A percentile compares a stretch with the other conserved stretches of the same genome.
Evolutionary conservation across 2,888 invertebrate species (phyloP).

Genomic region (Agonopterix arenella): DNA sequence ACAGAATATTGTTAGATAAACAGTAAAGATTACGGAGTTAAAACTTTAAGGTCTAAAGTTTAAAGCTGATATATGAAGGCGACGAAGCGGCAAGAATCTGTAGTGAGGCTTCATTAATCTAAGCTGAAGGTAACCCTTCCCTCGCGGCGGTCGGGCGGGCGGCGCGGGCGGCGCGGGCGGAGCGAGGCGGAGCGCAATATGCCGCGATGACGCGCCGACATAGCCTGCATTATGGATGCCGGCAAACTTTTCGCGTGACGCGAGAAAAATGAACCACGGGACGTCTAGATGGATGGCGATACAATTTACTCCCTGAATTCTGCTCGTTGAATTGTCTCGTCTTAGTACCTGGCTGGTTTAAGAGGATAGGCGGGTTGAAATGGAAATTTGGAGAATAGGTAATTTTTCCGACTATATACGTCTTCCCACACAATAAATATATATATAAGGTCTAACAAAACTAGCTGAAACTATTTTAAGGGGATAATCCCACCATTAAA

Average conservation of each 20-base stretch:
- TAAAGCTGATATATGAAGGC: slow-evolving; percentile 12
- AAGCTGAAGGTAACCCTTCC: slow-evolving; percentile 48
- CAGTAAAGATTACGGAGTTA: neutral
- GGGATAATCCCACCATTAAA: too few relatives aligned
- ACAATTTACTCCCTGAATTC: slow-evolving; percentile 40
- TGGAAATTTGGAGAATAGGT: too few relatives aligned
- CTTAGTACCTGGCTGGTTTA: too few relatives aligned
- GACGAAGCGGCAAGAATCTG: slow-evolving; percentile 23
- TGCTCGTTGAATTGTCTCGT: neutral
- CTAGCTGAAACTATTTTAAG: too few relatives aligned
- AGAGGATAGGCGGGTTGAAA: too few relatives aligned
- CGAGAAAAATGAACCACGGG: slow-evolving; percentile 72
- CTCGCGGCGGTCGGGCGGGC: slow-evolving; percentile 3
- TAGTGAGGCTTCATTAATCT: slow-evolving; percentile 50
- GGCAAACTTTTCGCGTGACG: slow-evolving; percentile 64
- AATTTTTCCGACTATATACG: too few relatives aligned
- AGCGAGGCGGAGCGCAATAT: slow-evolving; percentile 42
- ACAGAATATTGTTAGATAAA: slow-evolving; percentile 9
- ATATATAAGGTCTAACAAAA: too few relatives aligned
- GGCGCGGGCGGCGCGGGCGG: slow-evolving; percentile 12
- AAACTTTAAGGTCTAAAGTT: slow-evolving; percentile 3
- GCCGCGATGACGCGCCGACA: slow-evolving; percentile 72
- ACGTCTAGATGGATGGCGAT: slow-evolving; percentile 56
- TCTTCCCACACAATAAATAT: too few relatives aligned
- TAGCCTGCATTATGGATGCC: slow-evolving; percentile 70